Evolutionary conservation across 1,140 invertebrate genomes (phyloP), one percentile per base, ranked within the genome.

Genomic region (Drosophila pseudoobscura): DNA sequence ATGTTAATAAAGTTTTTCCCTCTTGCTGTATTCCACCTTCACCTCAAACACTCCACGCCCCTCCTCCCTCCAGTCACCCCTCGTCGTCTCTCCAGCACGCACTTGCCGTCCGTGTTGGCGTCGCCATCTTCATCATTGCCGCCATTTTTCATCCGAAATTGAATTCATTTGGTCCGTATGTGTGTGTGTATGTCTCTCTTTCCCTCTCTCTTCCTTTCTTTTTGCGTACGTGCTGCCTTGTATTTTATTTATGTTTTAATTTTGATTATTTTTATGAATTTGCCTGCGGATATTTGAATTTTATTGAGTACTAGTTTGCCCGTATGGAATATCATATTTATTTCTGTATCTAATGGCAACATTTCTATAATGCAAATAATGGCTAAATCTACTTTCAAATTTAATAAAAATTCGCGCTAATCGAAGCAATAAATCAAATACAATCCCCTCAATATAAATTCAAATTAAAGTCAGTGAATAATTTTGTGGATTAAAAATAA

Each of bases 111-210:
- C 54, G 62, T 51, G 46, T 55, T 52, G 50, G 31, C 61, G 64
- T 75, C 56, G 74, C 78, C 83, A 78, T 85, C 82, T 85, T 88
- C 82, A 85, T 88, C 83, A 85, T 80, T 71, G 83, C 65, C 75
- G 83, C 82, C 82, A 85, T 85, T 85, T 85, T 85, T 85, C 78
- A 85, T 87, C 75, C 69, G 60, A 82, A 85, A 85, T 85, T 85
- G 74, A 85, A 85, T 85, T 85, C 85, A 87, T 85, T 87, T 87
- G 59, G 65, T 64, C 41, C 63, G 46, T 62, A 26, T 15, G 44
- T 52, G 13, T 62, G 50, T 41, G 15, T 44, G 39, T 47, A 20
- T 66, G 43, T 26, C 26, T 35, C 31, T 24, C 47, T 57, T 39
- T 39, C 35, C 11, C 8, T 39, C 11, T 31, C 56, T 47, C 24